These are phyloP conservation scores for Gastrophryne carolinensis DNA, from an alignment of 2,797 vertebrate species.

Conservation along the genomic window DNA sequence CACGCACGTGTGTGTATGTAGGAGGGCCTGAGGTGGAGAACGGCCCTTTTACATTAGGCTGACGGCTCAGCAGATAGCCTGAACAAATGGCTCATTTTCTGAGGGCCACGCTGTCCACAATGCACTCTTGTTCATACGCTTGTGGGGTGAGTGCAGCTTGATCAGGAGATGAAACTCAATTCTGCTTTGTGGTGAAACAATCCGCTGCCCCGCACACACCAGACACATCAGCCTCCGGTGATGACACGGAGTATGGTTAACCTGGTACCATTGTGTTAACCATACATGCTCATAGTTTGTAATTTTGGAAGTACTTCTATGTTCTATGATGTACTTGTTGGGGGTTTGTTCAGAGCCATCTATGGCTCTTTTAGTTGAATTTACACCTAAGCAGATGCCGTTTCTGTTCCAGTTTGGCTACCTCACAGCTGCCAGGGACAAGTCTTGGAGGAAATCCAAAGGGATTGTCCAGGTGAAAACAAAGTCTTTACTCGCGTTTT, in stretches of 20 bases:
- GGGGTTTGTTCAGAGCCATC: too few species aligned
- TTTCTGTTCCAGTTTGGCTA: too few species aligned
- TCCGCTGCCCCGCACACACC: background rate
- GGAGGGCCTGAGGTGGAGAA: conserved; percentile 2
- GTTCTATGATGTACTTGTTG: too few species aligned
- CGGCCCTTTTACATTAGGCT: background rate
- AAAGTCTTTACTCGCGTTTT: too few species aligned
- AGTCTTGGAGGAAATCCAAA: too few species aligned
- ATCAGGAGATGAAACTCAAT: conserved; percentile 47
- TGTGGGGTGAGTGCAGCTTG: conserved; percentile 37
- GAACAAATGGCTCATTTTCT: conserved; percentile 43
- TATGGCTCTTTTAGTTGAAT: too few species aligned
- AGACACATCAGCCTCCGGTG: background rate
- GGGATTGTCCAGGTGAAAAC: too few species aligned
- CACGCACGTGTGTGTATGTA: conserved; percentile 8
- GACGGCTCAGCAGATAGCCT: background rate
- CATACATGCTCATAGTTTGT: background rate
- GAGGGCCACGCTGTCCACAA: conserved; percentile 13
- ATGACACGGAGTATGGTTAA: background rate
- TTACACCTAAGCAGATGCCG: too few species aligned
- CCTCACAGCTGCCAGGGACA: too few species aligned
- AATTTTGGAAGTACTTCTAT: too few species aligned
- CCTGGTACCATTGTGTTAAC: conserved; percentile 17
- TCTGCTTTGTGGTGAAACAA: conserved; percentile 12
- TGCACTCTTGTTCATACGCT: conserved; percentile 23